Evolutionary conservation across 2,113 vertebrate species (phyloP).

Genomic region (Ptilorrhoa leucosticta): DNA sequence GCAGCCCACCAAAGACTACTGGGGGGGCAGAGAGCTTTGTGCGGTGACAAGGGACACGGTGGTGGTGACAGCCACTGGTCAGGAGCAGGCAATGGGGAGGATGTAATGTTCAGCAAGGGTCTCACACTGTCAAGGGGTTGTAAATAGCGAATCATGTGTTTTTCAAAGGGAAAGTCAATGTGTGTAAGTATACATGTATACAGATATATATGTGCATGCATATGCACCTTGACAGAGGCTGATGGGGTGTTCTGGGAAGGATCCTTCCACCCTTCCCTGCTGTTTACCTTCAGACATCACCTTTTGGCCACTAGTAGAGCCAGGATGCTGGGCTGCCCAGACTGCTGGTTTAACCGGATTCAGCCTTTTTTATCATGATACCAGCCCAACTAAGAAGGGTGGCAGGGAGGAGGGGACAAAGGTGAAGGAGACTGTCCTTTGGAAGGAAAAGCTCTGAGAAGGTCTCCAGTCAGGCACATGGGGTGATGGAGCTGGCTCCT

Average conservation of each 20-base stretch:
- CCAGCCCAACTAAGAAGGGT: background rate
- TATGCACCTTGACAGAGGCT: background rate
- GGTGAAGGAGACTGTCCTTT: background rate
- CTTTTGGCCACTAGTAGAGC: background rate
- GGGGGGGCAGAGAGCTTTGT: background rate
- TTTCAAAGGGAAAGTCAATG: background rate
- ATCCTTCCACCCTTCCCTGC: background rate
- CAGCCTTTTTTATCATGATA: background rate
- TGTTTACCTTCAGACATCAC: background rate
- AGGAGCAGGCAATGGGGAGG: background rate
- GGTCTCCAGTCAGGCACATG: background rate
- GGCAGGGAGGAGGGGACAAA: background rate
- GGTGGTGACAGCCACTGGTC: background rate
- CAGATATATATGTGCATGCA: accelerated
- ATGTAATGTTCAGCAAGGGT: background rate
- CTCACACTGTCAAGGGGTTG: background rate
- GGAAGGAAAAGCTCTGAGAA: background rate
- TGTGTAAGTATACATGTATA: background rate
- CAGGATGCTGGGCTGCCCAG: background rate
- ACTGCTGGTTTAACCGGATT: background rate
- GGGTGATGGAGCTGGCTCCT: background rate
- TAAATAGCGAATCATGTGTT: background rate
- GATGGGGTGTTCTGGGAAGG: background rate
- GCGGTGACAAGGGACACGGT: background rate
- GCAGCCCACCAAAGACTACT: background rate